Base-by-base conservation (phyloP, 2,888 invertebrate genomes). In the Nymphalis c-album region DNA sequence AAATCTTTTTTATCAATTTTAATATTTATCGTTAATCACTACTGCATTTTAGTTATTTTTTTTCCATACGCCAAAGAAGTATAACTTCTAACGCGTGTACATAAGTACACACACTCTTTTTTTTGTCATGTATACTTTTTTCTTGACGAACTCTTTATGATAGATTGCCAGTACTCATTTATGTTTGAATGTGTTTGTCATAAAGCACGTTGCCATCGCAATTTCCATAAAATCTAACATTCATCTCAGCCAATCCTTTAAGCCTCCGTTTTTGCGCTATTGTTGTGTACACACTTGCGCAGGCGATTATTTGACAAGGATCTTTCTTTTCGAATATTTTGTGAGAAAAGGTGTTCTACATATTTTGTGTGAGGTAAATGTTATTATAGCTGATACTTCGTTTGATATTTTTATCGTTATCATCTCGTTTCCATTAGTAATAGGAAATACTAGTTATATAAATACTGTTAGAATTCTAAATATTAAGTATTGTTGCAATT, bases 251-350 rank as follows among this genome's bases (percentile, higher is more conserved):
- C 81, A 84, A 85, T 84, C 82, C 84, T 85, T 76, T 77, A 77
- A 60, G 61, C 63, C 71, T 60, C 26, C 47, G 67, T 78, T 83
- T 82, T 84, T 82, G 75, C 72, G 60, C 61, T 73, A 73, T 85
- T 83, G 81, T 85, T 77, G 74, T 77, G 74, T 68, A 76, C 75
- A 74, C 68, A 86, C 87, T 89, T 89, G 88, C 87, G 85, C 77
- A 82, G 80, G 76, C 82, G 86, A 85, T 85, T 87, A 86, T 88
- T 88, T 85, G 86, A 81, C 87, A 82, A 88, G 83, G 82, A 84
- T 80, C 80, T 85, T 83, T 84, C 80, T 76, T 73, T 77, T 31
- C 83, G 10, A 40, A 13, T 84, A 84, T 76, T 81, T 83, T 84
- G 84, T 83, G 80, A 83, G 80, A 64, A 81, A 87, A 86, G 85